Percentiles rank a stretch among this genome's conserved stretches.
Conservation (phyloP, 92 coral and sea anemone genomes). For the Zoanthus sansibaricus region DNA sequence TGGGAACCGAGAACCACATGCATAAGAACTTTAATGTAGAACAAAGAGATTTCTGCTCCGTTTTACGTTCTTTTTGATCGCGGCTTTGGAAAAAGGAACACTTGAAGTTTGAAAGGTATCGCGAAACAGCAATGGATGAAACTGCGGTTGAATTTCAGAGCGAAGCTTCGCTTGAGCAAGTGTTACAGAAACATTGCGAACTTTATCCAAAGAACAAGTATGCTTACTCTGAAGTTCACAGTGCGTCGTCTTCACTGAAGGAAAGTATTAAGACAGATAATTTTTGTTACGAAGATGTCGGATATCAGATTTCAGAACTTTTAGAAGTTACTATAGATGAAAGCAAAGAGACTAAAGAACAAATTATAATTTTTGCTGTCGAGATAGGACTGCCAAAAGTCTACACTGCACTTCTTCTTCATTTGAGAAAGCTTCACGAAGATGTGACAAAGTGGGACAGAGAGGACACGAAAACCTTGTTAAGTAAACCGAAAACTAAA, state of each 20-base stretch:
- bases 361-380: not conserved
- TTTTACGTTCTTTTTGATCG: no score
- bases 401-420: not conserved
- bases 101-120: no score
- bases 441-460: conserved; percentile 41
- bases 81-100: no score
- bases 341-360: not conserved
- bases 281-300: not conserved
- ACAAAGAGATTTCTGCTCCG: no score
- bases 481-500: not conserved
- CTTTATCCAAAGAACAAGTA: not conserved
- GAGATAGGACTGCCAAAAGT: conserved; percentile 4
- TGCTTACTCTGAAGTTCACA: not conserved
- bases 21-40: no score
- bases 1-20: no score
- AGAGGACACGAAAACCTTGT: not conserved
- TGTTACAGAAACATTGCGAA: not conserved
- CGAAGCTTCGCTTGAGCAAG: not conserved
- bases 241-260: not conserved
- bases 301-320: not conserved
- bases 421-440: conserved; percentile 1
- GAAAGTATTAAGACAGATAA: not conserved
- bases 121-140: no score
- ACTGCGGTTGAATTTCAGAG: no score
- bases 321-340: not conserved